These are phyloP conservation scores for Ischnus inquisitorius DNA, from an alignment of 2,888 invertebrate species.

Conservation along the genomic window DNA sequence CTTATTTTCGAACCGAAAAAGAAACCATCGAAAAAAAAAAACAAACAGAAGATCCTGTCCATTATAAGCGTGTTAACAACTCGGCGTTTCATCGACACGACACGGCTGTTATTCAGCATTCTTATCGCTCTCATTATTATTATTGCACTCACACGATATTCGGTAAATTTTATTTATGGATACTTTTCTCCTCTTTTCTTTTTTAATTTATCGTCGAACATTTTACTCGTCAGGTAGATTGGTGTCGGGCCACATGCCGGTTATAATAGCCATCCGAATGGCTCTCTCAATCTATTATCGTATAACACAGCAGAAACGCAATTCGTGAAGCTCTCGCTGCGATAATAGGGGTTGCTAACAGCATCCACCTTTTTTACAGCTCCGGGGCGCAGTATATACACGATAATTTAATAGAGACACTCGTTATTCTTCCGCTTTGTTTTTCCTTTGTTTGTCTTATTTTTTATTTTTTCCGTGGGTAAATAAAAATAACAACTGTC, in stretches of 20 bases:
- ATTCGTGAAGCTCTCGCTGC: conserved; percentile 37
- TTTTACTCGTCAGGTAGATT: background rate
- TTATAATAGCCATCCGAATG: conserved; percentile 19
- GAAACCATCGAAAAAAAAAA: background rate
- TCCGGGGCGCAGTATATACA: conserved; percentile 11
- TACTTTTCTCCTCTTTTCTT: background rate
- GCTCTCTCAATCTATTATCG: conserved; percentile 45
- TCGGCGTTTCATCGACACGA: background rate
- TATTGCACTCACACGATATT: conserved; percentile 12
- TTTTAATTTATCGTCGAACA: background rate
- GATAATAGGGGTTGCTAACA: conserved; percentile 62
- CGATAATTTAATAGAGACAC: conserved; percentile 64
- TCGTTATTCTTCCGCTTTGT: conserved; percentile 43
- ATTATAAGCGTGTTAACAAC: conserved; percentile 10
- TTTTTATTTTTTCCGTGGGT: conserved; percentile 39
- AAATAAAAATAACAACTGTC: conserved; percentile 61
- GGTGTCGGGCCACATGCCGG: background rate
- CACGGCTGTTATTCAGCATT: background rate
- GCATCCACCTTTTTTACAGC: conserved; percentile 56
- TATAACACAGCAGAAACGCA: conserved; percentile 16
- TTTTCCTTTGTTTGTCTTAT: conserved; percentile 39
- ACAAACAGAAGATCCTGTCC: background rate
- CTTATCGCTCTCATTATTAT: conserved; percentile 27
- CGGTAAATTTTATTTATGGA: background rate
- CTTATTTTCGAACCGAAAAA: background rate